Base-by-base conservation (phyloP, 2,797 vertebrate species). In the Sebastes miniatus region DNA sequence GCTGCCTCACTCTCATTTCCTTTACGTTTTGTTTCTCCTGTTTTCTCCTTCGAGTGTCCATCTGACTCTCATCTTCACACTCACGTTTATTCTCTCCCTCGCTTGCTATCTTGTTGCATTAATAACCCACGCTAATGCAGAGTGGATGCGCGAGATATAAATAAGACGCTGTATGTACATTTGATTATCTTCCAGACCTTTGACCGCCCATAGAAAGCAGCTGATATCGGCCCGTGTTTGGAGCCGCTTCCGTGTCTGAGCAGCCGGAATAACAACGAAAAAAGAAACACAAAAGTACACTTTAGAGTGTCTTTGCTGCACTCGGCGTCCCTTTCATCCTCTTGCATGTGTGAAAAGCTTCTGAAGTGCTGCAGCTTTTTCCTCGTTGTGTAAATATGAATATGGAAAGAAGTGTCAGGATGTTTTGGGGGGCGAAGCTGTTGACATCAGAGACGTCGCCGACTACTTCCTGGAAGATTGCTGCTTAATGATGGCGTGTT, bases 101-200 rank as follows among this genome's bases (percentile, higher is more conserved):
- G 5, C 61, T 1, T 8, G 63, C 57, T 27, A 4, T 69, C 65
- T 31, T 59, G 73, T 54, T 59, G 65, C 82, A 87, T 92, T 75
- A 93, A 91, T 82, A 90, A 91, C 87, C 78, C 84, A 85, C 32
- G 1, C 81, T 81, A 81, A 90, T 90, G 84, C 74, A 73, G 63
- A 75, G 81, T 62, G 71, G 50, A 80, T 54, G 76, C 31, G 61
- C 39, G 31, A 32, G 73, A 66, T 72, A 75, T 67, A 76, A 87
- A 87, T 76, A 77, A 74, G 61, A 72, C 1, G 22, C 68, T 29
- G 57, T 76, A 83, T 89, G 63, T 89, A 89, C 91, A 83, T 92
- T 93, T 90, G 84, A 93, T 90, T 59, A 22, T 80, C 77, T 81
- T 63, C 31, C 8, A 11, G 69, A 83, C 76, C 78, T 83, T 73